phyloP scores from a whole-genome alignment of 1,140 invertebrate species.

The Charaxes varanes region DNA sequence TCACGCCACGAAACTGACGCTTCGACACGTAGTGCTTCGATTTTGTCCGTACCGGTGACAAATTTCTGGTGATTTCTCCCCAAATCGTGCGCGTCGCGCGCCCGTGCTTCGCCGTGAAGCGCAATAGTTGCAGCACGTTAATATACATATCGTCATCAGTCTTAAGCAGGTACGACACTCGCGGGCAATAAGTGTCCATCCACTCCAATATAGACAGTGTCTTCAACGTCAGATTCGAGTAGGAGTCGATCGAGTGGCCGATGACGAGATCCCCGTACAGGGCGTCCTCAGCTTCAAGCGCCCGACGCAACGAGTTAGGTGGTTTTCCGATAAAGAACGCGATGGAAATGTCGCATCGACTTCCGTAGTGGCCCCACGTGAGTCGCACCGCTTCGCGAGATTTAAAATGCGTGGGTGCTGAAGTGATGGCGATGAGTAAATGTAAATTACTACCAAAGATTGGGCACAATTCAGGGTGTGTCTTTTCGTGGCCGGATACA shows the following conservation, averaged over 20 bases:
- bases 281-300: constrained; percentile 78
- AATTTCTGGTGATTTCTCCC: constrained; percentile 86
- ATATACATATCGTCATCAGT: constrained; percentile 96
- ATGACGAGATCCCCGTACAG: constrained; percentile 86
- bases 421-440: constrained; percentile 86
- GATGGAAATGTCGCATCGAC: constrained; percentile 82
- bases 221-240: constrained; percentile 91
- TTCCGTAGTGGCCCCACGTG: constrained; percentile 89
- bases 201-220: constrained; percentile 90
- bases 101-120: constrained; percentile 80
- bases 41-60: constrained; percentile 89
- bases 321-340: constrained; percentile 85
- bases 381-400: constrained; percentile 84
- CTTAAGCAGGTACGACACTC: constrained; percentile 78
- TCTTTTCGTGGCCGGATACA: constrained; percentile 80
- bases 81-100: constrained; percentile 82
- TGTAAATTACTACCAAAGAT: constrained; percentile 81
- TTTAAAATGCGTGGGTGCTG: constrained; percentile 83
- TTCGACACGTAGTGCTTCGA: constrained; percentile 90
- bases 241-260: constrained; percentile 87
- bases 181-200: constrained; percentile 85
- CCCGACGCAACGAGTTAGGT: constrained; percentile 73
- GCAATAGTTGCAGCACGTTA: constrained; percentile 84
- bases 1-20: constrained; percentile 79
- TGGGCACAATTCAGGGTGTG: constrained; percentile 84